phyloP scores from a whole-genome alignment of 2,113 vertebrate genomes.

The Ptychochromis oligacanthus region DNA sequence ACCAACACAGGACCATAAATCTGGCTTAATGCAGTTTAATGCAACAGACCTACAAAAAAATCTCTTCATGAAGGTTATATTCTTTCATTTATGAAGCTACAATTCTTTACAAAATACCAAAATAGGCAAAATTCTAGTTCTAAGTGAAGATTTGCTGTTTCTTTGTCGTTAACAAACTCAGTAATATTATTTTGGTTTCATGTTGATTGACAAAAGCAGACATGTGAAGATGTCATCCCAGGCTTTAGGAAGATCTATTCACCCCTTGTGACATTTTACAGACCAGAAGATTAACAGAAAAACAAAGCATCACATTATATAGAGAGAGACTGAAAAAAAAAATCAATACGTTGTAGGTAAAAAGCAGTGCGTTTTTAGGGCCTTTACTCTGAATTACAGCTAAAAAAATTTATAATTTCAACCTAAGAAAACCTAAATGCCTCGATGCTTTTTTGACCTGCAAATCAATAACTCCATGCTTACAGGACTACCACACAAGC shows the following conservation, averaged over 20 bases:
- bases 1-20: no score
- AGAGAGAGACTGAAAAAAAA: neutral
- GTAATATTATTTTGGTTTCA: neutral
- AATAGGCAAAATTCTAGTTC: neutral
- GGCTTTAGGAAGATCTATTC: neutral
- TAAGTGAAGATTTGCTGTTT: neutral
- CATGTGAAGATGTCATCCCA: neutral
- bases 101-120: neutral
- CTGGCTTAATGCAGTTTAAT: neutral
- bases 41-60: neutral
- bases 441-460: neutral
- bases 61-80: neutral
- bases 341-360: neutral
- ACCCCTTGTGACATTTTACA: neutral
- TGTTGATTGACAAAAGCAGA: neutral
- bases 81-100: neutral
- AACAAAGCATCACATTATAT: neutral
- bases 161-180: neutral
- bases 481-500: neutral
- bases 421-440: neutral
- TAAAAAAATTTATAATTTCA: neutral
- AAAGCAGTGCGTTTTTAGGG: neutral
- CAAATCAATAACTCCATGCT: conserved; percentile 27
- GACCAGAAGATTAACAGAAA: neutral
- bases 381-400: neutral